These are phyloP conservation scores for Halichondria panicea DNA, from an alignment of 37 sponge, comb jelly and placozoan genomes.

Conservation along the genomic window DNA sequence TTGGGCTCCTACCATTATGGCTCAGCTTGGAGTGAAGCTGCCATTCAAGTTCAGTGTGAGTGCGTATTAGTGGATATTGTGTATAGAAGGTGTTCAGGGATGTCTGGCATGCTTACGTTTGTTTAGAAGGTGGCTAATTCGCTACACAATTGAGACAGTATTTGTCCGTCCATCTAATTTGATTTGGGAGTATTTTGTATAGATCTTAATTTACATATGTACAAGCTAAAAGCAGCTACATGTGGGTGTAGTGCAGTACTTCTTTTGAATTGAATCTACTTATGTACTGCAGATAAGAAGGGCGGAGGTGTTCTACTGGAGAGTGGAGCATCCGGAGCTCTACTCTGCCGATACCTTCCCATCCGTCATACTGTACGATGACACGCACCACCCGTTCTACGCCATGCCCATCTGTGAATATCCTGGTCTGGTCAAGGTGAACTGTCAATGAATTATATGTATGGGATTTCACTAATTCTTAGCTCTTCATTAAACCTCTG, in stretches of 20 bases:
- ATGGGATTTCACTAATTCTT: no score
- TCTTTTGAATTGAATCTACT: no score
- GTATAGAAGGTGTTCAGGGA: no score
- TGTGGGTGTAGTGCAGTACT: no score
- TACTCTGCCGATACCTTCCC: constrained; percentile 49
- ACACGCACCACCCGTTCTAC: constrained; percentile 28
- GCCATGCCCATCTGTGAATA: constrained; percentile 90
- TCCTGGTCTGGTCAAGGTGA: constrained; percentile 87
- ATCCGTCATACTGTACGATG: constrained; percentile 36
- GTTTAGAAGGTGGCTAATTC: no score
- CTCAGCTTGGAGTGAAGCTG: constrained; percentile 51
- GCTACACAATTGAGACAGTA: no score
- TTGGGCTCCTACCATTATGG: constrained; percentile 62
- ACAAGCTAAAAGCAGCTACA: no score
- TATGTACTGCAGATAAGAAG: constrained; percentile 60
- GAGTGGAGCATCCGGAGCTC: constrained; percentile 35
- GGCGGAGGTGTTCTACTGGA: constrained; percentile 65
- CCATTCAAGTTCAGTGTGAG: constrained; percentile 54
- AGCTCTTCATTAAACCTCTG: no score
- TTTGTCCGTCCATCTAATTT: no score
- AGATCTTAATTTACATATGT: neutral
- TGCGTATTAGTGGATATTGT: no score
- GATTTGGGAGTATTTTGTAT: neutral
- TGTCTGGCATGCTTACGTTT: no score
- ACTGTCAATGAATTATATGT: no score